Evolutionary conservation across 2,113 vertebrate species (phyloP), one percentile per base, ranked within the genome.

Genomic region (Thamnophis sirtalis): DNA sequence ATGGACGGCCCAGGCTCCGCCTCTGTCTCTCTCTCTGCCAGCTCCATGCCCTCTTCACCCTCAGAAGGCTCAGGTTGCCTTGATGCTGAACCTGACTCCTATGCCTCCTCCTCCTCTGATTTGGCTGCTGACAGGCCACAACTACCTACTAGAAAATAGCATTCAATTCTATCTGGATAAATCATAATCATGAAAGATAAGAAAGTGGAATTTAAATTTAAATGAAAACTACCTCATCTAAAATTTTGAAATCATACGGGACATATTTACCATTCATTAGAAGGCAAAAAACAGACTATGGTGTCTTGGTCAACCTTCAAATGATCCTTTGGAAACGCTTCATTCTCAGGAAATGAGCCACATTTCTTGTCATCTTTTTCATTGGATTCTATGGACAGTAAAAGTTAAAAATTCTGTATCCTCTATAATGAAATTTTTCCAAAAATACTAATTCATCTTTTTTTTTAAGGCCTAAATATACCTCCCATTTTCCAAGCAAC

Each of bases 181-280:
- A 54, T 53, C 49, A 54, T 19, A 54, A n/a, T 91, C 50, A 73
- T 9, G 24, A 24, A 4, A 73, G 28, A 13, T 28, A 50, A 85
- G 38, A 17, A 91, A n/a, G 1, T 9, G 55, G 51, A 63, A 28
- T 15, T 15, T 53, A 53, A 51, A 89, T 93, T 51, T 48, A 87
- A 95, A 28, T 15, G 43, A 0, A 87, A 91, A 51, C 15, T 63
- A n/a, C 7, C 85, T 0, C 3, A 24, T 3, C 2, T 24, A 1
- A 84, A 26, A 84, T 94, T 84, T 21, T 17, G 28, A 93, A 58
- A 10, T 91, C 15, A 0, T 9, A 33, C 4, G 38, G 87, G 90
- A 60, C 94, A 95, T 92, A 96, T 94, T 96, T 95, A 97, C 98
- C 96, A 49, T 94, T 97, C 95, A 50, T 7, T 26, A 38, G 92